Base-by-base conservation (phyloP, 2,113 vertebrate species). In the Lasiurus cinereus region DNA sequence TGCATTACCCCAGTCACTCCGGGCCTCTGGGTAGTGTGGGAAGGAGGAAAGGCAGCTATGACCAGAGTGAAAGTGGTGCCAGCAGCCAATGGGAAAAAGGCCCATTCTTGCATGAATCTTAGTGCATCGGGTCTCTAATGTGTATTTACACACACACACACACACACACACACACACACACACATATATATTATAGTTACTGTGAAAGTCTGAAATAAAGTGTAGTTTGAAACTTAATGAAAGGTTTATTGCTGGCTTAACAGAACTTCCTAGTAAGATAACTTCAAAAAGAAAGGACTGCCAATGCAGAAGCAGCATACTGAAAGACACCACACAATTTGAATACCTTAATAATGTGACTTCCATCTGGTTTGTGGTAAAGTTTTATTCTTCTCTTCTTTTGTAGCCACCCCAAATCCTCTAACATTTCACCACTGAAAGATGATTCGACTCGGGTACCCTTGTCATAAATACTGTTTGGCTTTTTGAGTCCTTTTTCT, bases 391-490 rank as follows among this genome's bases (percentile, higher is more conserved):
- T 98, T 96, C 98, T 99, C 94, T 99, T 99, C 98, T 99, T 99
- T 95, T 99, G 99, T 90, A 99, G 96, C 99, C 99, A 99, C n/a
- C 98, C 99, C 59, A 99, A 97, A 93, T 99, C 99, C 97, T 99
- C 99, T 96, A 99, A 83, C 31, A 98, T 96, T 86, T 99, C 98
- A 92, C 95, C 94, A 95, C 94, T 96, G 93, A 99, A 98, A 85
- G 98, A 98, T 77, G 98, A 97, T 94, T 99, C 98, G 24, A 98
- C 98, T 5, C 70, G 95, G 93, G 98, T 92, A 70, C 82, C 1
- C 50, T 97, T 95, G 88, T 98, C 93, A 6, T 96, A 97, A 97
- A 83, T 8, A 10, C 73, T 88, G 33, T 91, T 8, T 1, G 97
- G 97, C 46, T 78, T 95, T 46, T 43, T 50, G 82, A 19, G 54